phyloP scores from a whole-genome alignment of 2,888 invertebrate species.

The Trissolcus brochymenae region DNA sequence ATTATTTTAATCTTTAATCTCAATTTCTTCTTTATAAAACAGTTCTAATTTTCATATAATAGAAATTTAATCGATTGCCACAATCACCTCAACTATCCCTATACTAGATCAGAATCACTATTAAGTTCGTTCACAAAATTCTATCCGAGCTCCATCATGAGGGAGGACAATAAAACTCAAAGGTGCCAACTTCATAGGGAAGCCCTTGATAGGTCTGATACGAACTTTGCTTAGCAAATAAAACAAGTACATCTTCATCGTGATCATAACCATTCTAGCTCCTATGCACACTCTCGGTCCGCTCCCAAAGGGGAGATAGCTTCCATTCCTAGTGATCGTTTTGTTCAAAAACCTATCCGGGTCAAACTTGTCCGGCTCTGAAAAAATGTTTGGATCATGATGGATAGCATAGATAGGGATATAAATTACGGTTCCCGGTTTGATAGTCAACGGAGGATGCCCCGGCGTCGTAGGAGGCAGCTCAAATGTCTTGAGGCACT shows the following conservation, averaged over 20 bases:
- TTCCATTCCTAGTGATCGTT: slow-evolving; percentile 36
- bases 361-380: slow-evolving; percentile 38
- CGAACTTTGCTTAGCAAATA: slow-evolving; percentile 59
- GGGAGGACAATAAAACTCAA: slow-evolving; percentile 22
- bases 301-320: slow-evolving; percentile 72
- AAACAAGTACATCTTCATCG: slow-evolving; percentile 62
- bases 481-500: slow-evolving; percentile 65
- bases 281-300: slow-evolving; percentile 73
- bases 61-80: no score
- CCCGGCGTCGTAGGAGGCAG: slow-evolving; percentile 66
- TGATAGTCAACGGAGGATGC: slow-evolving; percentile 62
- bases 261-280: slow-evolving; percentile 60
- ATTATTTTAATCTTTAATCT: no score
- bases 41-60: no score
- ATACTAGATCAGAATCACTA: no score
- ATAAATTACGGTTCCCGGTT: slow-evolving; percentile 61
- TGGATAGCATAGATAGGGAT: slow-evolving; percentile 36
- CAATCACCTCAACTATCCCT: no score
- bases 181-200: slow-evolving; percentile 68
- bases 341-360: slow-evolving; percentile 39
- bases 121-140: neutral
- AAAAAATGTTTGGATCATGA: slow-evolving; percentile 21
- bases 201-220: slow-evolving; percentile 69
- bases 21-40: no score
- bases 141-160: slow-evolving; percentile 58